A percentile compares a stretch with the other conserved stretches of the same genome.
These are phyloP conservation scores for Odocoileus hemionus DNA, from an alignment of 2,113 vertebrate species.

Conservation along the genomic window DNA sequence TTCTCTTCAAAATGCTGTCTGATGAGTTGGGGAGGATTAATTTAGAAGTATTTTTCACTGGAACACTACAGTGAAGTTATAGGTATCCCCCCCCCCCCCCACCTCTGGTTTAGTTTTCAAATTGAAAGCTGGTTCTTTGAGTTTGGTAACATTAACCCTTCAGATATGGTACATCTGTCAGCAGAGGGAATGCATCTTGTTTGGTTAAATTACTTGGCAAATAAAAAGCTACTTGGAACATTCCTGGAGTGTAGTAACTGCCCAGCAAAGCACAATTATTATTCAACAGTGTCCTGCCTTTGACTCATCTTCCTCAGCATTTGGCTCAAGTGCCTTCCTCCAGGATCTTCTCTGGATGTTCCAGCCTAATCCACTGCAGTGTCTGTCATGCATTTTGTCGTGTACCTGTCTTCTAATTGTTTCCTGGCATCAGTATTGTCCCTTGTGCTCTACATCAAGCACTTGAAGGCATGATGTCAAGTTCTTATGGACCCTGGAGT, in stretches of 20 bases:
- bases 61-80: not conserved
- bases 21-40: not conserved
- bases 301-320: not conserved
- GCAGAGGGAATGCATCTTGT: not conserved
- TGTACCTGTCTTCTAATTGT: not conserved
- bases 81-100: not conserved
- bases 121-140: not conserved
- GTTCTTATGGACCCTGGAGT: not conserved
- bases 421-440: not conserved
- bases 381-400: not conserved
- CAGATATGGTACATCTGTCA: not conserved
- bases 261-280: not conserved
- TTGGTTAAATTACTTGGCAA: conserved; percentile 4
- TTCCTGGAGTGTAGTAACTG: not conserved
- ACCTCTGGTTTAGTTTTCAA: not conserved
- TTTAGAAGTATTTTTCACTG: not conserved
- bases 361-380: too few species aligned
- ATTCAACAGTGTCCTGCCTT: not conserved
- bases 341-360: not conserved
- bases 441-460: not conserved
- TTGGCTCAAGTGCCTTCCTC: not conserved
- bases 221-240: not conserved
- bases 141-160: not conserved
- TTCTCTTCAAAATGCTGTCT: not conserved
- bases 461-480: not conserved